These are phyloP conservation scores for Idris sp. DNA, from an alignment of 1,140 invertebrate genomes.

Conservation along the genomic window DNA sequence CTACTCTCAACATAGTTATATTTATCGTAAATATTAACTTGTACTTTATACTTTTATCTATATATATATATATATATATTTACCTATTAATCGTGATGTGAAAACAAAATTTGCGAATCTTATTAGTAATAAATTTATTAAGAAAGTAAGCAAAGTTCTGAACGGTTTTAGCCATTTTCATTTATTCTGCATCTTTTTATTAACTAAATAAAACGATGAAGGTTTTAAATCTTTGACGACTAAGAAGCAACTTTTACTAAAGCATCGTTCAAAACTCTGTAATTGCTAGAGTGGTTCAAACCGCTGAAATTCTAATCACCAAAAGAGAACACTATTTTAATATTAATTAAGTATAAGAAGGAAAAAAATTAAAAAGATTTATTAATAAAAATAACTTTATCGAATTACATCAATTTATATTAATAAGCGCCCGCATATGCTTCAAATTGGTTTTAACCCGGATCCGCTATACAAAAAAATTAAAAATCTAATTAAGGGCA, in stretches of 20 bases:
- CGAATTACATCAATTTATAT: neutral
- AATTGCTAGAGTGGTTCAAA: slow-evolving; percentile 15
- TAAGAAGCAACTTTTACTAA: slow-evolving; percentile 6
- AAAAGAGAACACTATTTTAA: slow-evolving; percentile 9
- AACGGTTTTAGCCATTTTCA: slow-evolving; percentile 3
- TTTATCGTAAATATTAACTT: too few species aligned
- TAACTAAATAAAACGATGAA: slow-evolving; percentile 7
- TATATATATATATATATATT: too few species aligned
- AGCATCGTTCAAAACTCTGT: slow-evolving; percentile 8
- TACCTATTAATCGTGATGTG: too few species aligned
- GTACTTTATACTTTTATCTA: too few species aligned
- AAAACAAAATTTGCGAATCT: neutral
- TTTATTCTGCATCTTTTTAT: slow-evolving; percentile 3
- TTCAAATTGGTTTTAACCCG: slow-evolving; percentile 4
- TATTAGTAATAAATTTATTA: slow-evolving; percentile 1
- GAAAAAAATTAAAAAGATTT: slow-evolving; percentile 11
- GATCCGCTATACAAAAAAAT: too few species aligned
- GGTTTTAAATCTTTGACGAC: slow-evolving; percentile 20
- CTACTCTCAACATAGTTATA: too few species aligned
- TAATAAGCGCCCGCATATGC: slow-evolving; percentile 13
- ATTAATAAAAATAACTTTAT: slow-evolving; percentile 20
- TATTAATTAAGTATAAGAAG: too few species aligned
- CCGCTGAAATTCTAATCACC: slow-evolving; percentile 12
- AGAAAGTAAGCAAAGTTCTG: neutral
- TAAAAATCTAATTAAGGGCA: slow-evolving; percentile 14